Conservation (phyloP, 2,888 invertebrate species). For the Diaphora mendica region DNA sequence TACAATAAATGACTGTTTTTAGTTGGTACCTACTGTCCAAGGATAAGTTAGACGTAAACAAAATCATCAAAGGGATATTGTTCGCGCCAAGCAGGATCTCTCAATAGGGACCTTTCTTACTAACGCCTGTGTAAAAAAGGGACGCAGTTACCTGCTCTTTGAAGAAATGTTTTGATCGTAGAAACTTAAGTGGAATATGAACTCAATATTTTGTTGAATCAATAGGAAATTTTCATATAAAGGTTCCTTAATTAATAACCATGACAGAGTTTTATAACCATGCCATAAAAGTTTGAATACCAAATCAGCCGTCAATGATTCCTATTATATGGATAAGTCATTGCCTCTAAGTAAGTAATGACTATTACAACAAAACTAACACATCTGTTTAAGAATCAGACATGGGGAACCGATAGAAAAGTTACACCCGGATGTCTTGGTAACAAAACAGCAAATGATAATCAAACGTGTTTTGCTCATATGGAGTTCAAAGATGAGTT, state of each 20-base stretch:
- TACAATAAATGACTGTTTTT: slow-evolving; percentile 31
- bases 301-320: slow-evolving; percentile 56
- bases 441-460: slow-evolving; percentile 82
- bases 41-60: slow-evolving; percentile 47
- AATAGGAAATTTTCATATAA: background rate
- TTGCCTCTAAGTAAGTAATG: slow-evolving; percentile 33
- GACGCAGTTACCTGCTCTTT: slow-evolving; percentile 77
- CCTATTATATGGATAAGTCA: slow-evolving; percentile 50
- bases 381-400: slow-evolving; percentile 52
- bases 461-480: slow-evolving; percentile 80
- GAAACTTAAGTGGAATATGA: slow-evolving; percentile 26
- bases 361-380: slow-evolving; percentile 30
- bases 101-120: slow-evolving; percentile 65
- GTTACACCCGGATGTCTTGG: slow-evolving; percentile 80
- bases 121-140: slow-evolving; percentile 71
- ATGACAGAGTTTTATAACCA: slow-evolving; percentile 3
- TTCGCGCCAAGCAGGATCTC: slow-evolving; percentile 38
- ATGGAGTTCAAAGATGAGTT: slow-evolving; percentile 68
- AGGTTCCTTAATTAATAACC: slow-evolving; percentile 13
- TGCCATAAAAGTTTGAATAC: slow-evolving; percentile 17
- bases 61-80: slow-evolving; percentile 51
- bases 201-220: slow-evolving; percentile 13
- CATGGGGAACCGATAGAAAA: slow-evolving; percentile 58
- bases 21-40: slow-evolving; percentile 31
- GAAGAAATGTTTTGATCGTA: slow-evolving; percentile 22